Conservation (phyloP, 1,140 invertebrate species). For the Drosophila sechellia region DNA sequence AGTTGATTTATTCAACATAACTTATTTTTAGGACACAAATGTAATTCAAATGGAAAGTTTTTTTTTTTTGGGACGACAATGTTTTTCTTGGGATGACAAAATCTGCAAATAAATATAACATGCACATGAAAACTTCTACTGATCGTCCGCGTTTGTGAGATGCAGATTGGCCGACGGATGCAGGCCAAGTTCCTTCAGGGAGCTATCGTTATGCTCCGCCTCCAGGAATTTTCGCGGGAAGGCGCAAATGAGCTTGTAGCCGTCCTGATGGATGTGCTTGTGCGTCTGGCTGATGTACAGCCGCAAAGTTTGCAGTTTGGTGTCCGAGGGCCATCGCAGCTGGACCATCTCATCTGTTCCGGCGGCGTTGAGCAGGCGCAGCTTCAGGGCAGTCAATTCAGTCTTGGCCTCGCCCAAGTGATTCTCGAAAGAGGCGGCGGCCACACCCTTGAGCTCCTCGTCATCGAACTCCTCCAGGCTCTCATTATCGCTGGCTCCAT, state of each 20-base stretch:
- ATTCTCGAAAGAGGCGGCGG: slow-evolving; percentile 64
- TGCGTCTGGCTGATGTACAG: slow-evolving; percentile 77
- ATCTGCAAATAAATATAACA: slow-evolving; percentile 29
- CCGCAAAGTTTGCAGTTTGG: slow-evolving; percentile 67
- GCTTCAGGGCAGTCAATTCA: slow-evolving; percentile 68
- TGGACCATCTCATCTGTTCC: slow-evolving; percentile 77
- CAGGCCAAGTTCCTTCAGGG: slow-evolving; percentile 75
- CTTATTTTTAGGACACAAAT: slow-evolving; percentile 44
- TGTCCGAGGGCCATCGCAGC: slow-evolving; percentile 81
- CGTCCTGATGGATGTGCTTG: slow-evolving; percentile 73
- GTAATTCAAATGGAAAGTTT: slow-evolving; percentile 9
- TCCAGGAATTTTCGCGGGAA: slow-evolving; percentile 80
- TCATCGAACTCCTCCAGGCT: slow-evolving; percentile 72
- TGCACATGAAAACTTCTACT: slow-evolving; percentile 18
- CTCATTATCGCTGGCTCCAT: slow-evolving; percentile 60
- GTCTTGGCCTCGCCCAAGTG: slow-evolving; percentile 61
- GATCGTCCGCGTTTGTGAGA: slow-evolving; percentile 72
- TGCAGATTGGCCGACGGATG: slow-evolving; percentile 83
- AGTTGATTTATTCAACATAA: slow-evolving; percentile 35
- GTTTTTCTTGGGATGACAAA: slow-evolving; percentile 16
- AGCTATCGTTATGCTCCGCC: slow-evolving; percentile 59
- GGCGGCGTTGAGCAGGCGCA: slow-evolving; percentile 68
- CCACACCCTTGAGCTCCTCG: slow-evolving; percentile 58
- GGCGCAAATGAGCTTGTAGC: slow-evolving; percentile 81
- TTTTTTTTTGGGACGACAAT: slow-evolving; percentile 8